A percentile compares a stretch with the other conserved stretches of the same genome.
These are phyloP conservation scores for Xiphydria camelus DNA, from an alignment of 2,888 invertebrate species.

Conservation along the genomic window DNA sequence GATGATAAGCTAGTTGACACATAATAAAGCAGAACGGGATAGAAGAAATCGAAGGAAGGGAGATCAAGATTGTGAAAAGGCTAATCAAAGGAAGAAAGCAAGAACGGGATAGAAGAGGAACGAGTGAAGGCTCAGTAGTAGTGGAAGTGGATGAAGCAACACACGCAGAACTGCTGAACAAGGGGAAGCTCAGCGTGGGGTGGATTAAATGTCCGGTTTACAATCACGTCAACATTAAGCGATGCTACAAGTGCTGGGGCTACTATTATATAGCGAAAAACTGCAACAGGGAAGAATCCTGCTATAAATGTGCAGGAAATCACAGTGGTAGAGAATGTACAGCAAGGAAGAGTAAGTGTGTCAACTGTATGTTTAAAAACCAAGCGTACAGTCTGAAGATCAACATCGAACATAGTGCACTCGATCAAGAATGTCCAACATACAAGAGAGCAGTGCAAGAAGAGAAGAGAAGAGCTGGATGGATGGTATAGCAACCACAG, in stretches of 20 bases:
- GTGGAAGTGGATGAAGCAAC: slow-evolving; percentile 4
- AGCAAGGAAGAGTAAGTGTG: slow-evolving; percentile 12
- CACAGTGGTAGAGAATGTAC: slow-evolving; percentile 14
- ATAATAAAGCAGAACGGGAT: slow-evolving; percentile 5
- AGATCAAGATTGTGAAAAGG: slow-evolving; percentile 11
- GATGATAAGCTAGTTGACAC: slow-evolving; percentile 10
- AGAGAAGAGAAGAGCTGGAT: slow-evolving; percentile 13
- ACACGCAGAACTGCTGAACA: slow-evolving; percentile 10
- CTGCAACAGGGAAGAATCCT: slow-evolving; percentile 16
- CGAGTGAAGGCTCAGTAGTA: slow-evolving; percentile 9
- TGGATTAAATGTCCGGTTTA: slow-evolving; percentile 17
- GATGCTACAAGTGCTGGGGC: slow-evolving; percentile 16
- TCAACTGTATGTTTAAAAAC: slow-evolving; percentile 16
- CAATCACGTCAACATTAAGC: slow-evolving; percentile 12
- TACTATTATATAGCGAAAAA: slow-evolving; percentile 18
- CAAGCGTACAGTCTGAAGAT: slow-evolving; percentile 7
- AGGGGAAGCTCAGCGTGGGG: slow-evolving; percentile 15
- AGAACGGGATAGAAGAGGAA: too few relatives aligned
- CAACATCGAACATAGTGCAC: slow-evolving; percentile 11
- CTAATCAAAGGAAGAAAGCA: slow-evolving; percentile 2
- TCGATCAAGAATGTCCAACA: slow-evolving; percentile 18
- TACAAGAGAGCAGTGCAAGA: slow-evolving; percentile 13
- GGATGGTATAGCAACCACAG: slow-evolving; percentile 16
- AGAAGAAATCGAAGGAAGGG: slow-evolving; percentile 4
- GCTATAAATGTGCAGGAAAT: slow-evolving; percentile 17